phyloP scores from a whole-genome alignment of 2,113 vertebrate species.

The Silurus asotus region DNA sequence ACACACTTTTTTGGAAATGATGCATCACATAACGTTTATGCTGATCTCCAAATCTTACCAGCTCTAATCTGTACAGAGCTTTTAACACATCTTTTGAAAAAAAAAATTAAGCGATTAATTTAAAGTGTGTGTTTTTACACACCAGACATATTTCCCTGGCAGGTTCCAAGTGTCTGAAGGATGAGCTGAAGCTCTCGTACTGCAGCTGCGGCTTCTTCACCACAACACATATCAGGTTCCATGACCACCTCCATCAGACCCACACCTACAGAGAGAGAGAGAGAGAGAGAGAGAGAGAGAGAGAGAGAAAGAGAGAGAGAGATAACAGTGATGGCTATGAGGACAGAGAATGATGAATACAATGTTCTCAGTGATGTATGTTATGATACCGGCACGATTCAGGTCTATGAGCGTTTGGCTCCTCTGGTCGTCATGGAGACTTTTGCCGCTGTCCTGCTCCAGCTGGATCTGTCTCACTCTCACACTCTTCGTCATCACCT shows the following conservation, averaged over 20 bases:
- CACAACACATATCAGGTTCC: conserved; percentile 95
- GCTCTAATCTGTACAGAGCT: no score
- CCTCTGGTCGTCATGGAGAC: conserved; percentile 84
- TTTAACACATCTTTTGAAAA: no score
- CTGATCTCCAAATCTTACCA: no score
- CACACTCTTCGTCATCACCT: conserved; percentile 77
- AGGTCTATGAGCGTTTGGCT: conserved; percentile 90
- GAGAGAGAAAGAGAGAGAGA: neutral
- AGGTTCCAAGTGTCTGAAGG: conserved; percentile 90
- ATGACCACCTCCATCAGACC: conserved; percentile 98
- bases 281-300: conserved; percentile 4
- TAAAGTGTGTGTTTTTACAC: conserved; percentile 4
- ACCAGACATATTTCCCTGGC: conserved; percentile 97
- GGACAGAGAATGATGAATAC: neutral
- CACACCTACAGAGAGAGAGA: conserved; percentile 74
- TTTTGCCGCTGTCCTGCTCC: conserved; percentile 98
- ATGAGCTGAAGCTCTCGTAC: conserved; percentile 95
- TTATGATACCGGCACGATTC: conserved; percentile 87
- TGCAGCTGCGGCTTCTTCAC: conserved; percentile 90
- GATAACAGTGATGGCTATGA: neutral
- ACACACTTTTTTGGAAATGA: no score
- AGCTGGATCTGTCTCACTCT: conserved; percentile 93
- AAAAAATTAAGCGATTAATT: no score
- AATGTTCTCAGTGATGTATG: neutral
- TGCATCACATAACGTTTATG: no score